phyloP scores from a whole-genome alignment of 2,888 invertebrate genomes.

The Elegia similella region DNA sequence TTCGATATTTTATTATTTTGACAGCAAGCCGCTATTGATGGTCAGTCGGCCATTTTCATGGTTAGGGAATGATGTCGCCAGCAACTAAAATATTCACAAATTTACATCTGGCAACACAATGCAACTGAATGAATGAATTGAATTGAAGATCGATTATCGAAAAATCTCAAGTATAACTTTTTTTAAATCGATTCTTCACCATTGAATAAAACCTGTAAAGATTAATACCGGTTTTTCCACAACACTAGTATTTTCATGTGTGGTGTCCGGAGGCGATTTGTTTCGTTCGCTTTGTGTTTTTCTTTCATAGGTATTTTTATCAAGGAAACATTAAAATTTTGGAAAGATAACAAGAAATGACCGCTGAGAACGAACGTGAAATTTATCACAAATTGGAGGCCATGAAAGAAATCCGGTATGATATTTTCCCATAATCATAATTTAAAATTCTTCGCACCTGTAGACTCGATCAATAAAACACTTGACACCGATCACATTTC shows the following conservation, averaged over 20 bases:
- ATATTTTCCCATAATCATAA: constrained; percentile 26
- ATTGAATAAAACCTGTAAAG: not conserved
- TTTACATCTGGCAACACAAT: not conserved
- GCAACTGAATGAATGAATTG: not conserved
- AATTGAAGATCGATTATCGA: not conserved
- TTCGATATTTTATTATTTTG: constrained; percentile 73
- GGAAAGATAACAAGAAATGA: constrained; percentile 74
- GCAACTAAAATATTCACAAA: not conserved
- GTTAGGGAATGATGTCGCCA: not conserved
- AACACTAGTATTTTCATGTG: constrained; percentile 5
- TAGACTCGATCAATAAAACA: constrained; percentile 74
- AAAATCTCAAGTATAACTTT: not conserved
- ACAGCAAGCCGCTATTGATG: constrained; percentile 79
- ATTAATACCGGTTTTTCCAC: not conserved
- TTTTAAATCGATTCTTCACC: not conserved
- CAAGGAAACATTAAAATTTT: constrained; percentile 32
- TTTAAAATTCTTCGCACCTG: constrained; percentile 63
- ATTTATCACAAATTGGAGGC: constrained; percentile 96
- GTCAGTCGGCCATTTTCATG: constrained; percentile 73
- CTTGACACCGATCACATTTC: constrained; percentile 43
- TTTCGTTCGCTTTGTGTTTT: constrained; percentile 19
- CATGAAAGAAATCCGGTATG: constrained; percentile 94
- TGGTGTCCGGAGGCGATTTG: not conserved
- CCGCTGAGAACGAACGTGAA: constrained; percentile 90
- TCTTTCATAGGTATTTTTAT: constrained; percentile 41